Evolutionary conservation across 2,797 vertebrate species (phyloP).

Genomic region (Varecia variegata): DNA sequence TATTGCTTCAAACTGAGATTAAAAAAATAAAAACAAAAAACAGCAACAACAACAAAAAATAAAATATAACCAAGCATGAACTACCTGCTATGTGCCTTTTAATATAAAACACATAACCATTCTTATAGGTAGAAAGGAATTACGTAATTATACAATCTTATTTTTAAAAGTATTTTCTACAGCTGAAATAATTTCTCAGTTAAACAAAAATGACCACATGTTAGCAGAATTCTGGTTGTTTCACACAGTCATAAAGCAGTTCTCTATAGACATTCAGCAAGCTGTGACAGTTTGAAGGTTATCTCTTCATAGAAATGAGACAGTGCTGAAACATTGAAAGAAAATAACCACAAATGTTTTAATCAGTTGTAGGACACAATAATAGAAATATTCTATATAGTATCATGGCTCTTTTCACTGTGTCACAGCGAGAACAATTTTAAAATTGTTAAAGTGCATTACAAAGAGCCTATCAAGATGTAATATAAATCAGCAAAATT

Average conservation of each 20-base stretch:
- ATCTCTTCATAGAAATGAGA: conserved; percentile 29
- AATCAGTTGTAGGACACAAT: neutral
- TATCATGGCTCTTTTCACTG: neutral
- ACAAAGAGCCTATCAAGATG: neutral
- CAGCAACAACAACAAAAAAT: neutral
- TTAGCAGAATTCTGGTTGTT: neutral
- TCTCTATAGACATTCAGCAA: neutral
- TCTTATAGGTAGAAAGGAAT: neutral
- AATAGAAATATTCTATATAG: neutral
- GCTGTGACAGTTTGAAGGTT: neutral
- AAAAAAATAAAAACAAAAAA: conserved; percentile 40
- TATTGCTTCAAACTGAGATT: neutral
- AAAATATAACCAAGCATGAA: neutral
- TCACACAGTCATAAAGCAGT: neutral
- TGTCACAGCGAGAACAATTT: neutral
- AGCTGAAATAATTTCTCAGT: conserved; percentile 14
- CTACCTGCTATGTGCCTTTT: neutral
- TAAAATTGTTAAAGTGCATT: conserved; percentile 27
- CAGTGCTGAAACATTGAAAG: neutral
- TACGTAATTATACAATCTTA: neutral
- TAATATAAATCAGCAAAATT: neutral
- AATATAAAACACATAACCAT: neutral
- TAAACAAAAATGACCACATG: conserved; percentile 44
- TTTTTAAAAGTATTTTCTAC: conserved; percentile 33
- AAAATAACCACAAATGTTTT: conserved; percentile 5